Evolutionary conservation across 2,113 vertebrate species (phyloP).

Genomic region (Apteryx owenii): DNA sequence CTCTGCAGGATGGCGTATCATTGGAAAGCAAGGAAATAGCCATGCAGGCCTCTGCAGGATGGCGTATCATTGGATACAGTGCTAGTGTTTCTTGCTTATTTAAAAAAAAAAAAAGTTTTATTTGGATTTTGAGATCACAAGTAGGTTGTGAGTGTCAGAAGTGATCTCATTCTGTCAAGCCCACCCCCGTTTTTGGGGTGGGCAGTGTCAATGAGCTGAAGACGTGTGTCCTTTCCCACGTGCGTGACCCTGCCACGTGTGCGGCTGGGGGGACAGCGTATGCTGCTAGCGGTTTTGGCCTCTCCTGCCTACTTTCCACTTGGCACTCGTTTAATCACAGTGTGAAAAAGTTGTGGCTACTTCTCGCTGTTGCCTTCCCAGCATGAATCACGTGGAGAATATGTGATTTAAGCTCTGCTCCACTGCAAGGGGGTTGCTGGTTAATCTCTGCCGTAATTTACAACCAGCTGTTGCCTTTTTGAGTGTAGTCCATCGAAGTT

Average conservation of each 20-base stretch:
- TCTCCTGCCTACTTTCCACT: not conserved
- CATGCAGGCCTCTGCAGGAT: not conserved
- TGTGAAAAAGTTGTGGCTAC: not conserved
- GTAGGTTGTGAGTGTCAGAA: not conserved
- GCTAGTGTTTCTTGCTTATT: fast-evolving
- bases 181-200: not conserved
- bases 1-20: not conserved
- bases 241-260: not conserved
- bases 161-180: not conserved
- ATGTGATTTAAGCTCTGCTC: not conserved
- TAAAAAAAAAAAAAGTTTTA: fast-evolving
- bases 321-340: not conserved
- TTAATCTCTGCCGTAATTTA: not conserved
- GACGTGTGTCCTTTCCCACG: fast-evolving
- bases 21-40: no score
- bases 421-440: not conserved
- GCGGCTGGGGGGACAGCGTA: fast-evolving
- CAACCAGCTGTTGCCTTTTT: not conserved
- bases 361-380: not conserved
- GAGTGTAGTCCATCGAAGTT: not conserved
- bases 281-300: not conserved
- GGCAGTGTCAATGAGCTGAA: not conserved
- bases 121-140: not conserved
- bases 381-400: not conserved
- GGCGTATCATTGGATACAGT: not conserved